These are phyloP conservation scores for Holacanthus passer DNA, from an alignment of 2,113 vertebrate species.

Conservation along the genomic window DNA sequence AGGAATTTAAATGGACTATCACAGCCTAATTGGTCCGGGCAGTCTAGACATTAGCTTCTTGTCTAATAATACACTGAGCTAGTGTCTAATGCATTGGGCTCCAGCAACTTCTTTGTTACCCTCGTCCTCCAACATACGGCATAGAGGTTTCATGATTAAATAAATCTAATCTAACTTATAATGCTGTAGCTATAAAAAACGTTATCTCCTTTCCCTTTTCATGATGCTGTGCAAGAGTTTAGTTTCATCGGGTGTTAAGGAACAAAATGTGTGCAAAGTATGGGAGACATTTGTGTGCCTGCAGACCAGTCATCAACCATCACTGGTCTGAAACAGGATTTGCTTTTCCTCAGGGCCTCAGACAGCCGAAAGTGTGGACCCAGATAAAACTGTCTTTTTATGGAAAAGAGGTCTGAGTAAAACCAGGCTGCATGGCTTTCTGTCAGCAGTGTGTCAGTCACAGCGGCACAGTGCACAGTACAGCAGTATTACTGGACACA, in stretches of 20 bases:
- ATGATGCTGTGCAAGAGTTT: not conserved
- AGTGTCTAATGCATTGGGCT: not conserved
- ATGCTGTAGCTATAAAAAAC: not conserved
- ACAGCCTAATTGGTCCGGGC: not conserved
- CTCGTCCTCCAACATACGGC: not conserved
- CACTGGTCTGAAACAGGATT: conserved; percentile 17
- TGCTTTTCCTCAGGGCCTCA: conserved; percentile 1
- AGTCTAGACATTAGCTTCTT: not conserved
- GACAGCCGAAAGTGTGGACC: not conserved
- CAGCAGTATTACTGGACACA: not conserved
- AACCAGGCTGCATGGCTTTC: not conserved
- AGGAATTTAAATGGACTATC: not conserved
- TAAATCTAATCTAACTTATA: not conserved
- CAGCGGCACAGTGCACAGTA: conserved; percentile 16
- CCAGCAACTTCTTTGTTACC: not conserved
- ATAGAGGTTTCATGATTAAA: not conserved
- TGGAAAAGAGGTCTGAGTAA: conserved; percentile 16
- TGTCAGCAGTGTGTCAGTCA: conserved; percentile 32
- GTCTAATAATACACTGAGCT: not conserved
- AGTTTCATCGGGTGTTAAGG: not conserved
- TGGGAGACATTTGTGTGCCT: not conserved
- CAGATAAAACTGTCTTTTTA: conserved; percentile 32
- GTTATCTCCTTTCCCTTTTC: not conserved
- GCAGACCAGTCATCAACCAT: conserved; percentile 11
- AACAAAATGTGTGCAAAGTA: not conserved